Conservation (phyloP, 2,888 invertebrate species). For the Lasioglossum malachurum region DNA sequence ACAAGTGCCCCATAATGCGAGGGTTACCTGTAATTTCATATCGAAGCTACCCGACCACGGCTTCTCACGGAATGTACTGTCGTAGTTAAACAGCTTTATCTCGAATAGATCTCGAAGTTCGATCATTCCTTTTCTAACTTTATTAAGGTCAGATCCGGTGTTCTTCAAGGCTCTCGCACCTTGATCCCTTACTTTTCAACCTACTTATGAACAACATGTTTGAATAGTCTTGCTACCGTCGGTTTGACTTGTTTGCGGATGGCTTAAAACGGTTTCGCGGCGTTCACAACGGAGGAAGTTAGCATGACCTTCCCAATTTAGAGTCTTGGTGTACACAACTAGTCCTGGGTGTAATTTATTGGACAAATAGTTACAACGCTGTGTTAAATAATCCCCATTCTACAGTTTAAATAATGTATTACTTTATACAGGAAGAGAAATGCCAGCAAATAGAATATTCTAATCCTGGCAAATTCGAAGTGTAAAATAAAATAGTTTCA, state of each 20-base stretch:
- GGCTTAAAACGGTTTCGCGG: background rate
- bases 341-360: background rate
- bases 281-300: background rate
- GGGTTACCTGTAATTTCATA: background rate
- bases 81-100: background rate
- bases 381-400: background rate
- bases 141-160: slow-evolving; percentile 4
- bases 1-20: background rate
- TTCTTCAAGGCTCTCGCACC: background rate
- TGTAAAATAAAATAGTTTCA: background rate
- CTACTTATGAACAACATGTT: background rate
- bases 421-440: background rate
- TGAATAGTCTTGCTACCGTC: background rate
- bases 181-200: slow-evolving; percentile 18
- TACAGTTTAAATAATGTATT: background rate
- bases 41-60: background rate
- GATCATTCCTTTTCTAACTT: background rate
- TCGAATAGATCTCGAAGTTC: background rate
- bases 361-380: background rate
- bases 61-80: background rate
- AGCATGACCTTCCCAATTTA: background rate
- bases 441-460: background rate
- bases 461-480: background rate
- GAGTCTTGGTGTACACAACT: background rate
- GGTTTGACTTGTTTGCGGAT: background rate